These are phyloP conservation scores for Ridgeia piscesae DNA, from an alignment of 1,140 invertebrate species.

Conservation along the genomic window DNA sequence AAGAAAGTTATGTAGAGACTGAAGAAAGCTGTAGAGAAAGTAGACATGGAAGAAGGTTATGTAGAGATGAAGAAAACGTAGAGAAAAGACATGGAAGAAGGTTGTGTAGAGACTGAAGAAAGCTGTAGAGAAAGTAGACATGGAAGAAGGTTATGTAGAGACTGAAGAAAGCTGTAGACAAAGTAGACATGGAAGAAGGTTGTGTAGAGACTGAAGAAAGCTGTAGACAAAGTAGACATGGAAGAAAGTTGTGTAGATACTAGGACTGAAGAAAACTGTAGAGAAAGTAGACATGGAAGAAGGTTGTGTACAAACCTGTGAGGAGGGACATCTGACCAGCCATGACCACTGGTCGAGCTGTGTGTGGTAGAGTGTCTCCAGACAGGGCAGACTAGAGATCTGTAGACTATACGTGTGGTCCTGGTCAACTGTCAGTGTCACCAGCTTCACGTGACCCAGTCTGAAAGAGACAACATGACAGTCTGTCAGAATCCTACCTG, in stretches of 20 bases:
- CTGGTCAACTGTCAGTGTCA: conserved; percentile 31
- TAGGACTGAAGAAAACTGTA: neutral
- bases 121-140: neutral
- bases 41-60: neutral
- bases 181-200: neutral
- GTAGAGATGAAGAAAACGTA: neutral
- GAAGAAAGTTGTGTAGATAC: conserved; percentile 12
- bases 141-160: neutral
- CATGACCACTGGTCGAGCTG: conserved; percentile 35
- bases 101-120: conserved; percentile 6
- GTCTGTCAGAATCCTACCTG: neutral
- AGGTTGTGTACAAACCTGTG: conserved; percentile 32
- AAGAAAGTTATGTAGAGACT: no score
- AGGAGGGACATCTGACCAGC: conserved; percentile 33
- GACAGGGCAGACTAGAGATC: conserved; percentile 37
- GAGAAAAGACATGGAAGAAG: neutral
- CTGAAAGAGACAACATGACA: conserved; percentile 31
- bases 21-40: neutral
- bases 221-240: neutral
- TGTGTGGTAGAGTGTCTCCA: conserved; percentile 37
- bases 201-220: conserved; percentile 7
- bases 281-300: neutral
- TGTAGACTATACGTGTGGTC: conserved; percentile 34
- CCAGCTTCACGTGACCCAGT: conserved; percentile 39
- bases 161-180: neutral